Evolutionary conservation across 1,140 invertebrate species (phyloP).

Genomic region (Drosophila malerkotliana): DNA sequence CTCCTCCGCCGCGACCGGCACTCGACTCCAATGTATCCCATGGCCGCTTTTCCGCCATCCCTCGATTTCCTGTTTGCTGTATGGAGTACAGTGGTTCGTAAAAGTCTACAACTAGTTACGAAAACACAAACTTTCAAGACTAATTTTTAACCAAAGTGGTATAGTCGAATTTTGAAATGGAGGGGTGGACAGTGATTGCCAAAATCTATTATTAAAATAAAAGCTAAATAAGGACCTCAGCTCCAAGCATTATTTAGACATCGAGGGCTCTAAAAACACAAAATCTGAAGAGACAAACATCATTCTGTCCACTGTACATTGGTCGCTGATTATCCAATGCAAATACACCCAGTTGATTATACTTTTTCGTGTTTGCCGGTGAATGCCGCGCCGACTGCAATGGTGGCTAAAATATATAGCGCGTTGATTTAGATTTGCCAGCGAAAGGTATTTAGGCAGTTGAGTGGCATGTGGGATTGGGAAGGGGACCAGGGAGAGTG

Average conservation of each 20-base stretch:
- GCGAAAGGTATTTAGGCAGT: conserved; percentile 76
- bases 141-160: no score
- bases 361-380: conserved; percentile 75
- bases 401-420: conserved; percentile 79
- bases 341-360: conserved; percentile 81
- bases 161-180: no score
- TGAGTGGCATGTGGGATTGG: conserved; percentile 8
- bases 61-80: conserved; percentile 1
- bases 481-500: neutral
- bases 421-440: conserved; percentile 80
- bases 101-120: neutral
- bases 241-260: no score
- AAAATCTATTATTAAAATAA: no score
- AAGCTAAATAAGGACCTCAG: no score
- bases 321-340: conserved; percentile 76
- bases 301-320: conserved; percentile 20
- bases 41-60: conserved; percentile 45
- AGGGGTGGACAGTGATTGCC: no score
- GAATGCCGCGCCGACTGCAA: conserved; percentile 51
- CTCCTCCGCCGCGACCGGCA: neutral
- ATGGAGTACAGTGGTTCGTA: conserved; percentile 25
- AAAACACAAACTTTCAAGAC: neutral
- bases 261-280: no score
- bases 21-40: conserved; percentile 49
- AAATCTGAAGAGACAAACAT: neutral